phyloP scores from a whole-genome alignment of 2,888 invertebrate species.

The Lampropteryx suffumata region DNA sequence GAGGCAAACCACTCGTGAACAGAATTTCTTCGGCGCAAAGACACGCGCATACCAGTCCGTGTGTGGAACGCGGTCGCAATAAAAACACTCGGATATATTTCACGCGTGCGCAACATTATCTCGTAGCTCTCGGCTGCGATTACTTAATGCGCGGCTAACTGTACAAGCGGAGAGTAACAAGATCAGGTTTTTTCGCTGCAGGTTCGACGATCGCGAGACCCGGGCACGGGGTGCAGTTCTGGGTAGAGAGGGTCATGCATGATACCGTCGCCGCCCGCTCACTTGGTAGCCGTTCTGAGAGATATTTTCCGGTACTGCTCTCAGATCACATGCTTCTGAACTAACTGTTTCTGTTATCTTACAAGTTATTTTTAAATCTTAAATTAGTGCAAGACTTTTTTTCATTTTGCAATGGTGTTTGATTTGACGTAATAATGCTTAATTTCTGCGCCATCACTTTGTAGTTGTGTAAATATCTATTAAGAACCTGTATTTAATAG shows the following conservation, averaged over 20 bases:
- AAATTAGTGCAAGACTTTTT: no score
- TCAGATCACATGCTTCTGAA: constrained; percentile 3
- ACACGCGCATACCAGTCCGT: constrained; percentile 69
- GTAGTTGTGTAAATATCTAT: background rate
- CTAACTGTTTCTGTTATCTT: constrained; percentile 4
- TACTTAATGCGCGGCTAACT: constrained; percentile 80
- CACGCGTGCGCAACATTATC: constrained; percentile 82
- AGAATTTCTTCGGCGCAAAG: constrained; percentile 75
- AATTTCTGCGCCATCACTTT: no score
- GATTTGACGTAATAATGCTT: no score
- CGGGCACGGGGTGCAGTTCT: constrained; percentile 50
- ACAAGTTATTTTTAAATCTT: no score
- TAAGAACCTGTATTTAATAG: constrained; percentile 23
- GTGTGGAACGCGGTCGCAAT: constrained; percentile 76
- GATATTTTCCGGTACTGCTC: constrained; percentile 5
- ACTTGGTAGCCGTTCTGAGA: constrained; percentile 1
- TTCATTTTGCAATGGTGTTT: no score
- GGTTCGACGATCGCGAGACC: constrained; percentile 71
- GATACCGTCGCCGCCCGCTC: constrained; percentile 15
- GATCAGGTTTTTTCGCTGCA: constrained; percentile 75
- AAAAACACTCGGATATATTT: constrained; percentile 80
- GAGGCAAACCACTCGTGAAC: constrained; percentile 80
- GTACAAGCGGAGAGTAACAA: constrained; percentile 74
- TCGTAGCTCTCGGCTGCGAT: constrained; percentile 76
- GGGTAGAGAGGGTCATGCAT: constrained; percentile 38